Conservation (phyloP, 2,797 vertebrate species). For the Fistularia tabacaria region DNA sequence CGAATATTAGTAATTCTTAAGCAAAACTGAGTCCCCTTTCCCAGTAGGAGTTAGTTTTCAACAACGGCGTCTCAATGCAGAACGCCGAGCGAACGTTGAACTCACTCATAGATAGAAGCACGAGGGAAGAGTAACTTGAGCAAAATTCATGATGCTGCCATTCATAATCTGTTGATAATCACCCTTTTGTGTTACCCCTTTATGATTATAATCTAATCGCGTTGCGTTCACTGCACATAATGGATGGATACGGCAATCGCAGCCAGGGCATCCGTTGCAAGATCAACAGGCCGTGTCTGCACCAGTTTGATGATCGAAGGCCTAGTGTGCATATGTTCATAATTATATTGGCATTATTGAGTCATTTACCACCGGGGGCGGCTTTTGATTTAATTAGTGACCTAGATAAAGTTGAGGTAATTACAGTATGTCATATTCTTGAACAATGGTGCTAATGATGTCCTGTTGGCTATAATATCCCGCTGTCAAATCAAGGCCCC, state of each 20-base stretch:
- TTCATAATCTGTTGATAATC: no score
- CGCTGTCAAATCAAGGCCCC: slow-evolving; percentile 73
- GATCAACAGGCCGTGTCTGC: slow-evolving; percentile 26
- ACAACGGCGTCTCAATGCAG: no score
- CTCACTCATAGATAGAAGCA: no score
- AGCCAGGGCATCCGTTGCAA: slow-evolving; percentile 40
- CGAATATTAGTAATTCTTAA: no score
- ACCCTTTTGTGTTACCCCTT: no score
- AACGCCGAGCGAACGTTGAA: no score
- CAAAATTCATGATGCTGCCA: no score
- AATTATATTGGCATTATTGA: slow-evolving; percentile 86
- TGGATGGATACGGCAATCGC: background rate
- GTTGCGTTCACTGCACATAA: no score
- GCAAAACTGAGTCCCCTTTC: no score
- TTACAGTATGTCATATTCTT: slow-evolving; percentile 91
- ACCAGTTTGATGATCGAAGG: slow-evolving; percentile 25
- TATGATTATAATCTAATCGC: no score
- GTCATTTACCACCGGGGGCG: slow-evolving; percentile 79
- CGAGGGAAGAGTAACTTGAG: no score
- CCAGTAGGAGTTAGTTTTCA: no score
- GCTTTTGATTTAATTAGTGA: slow-evolving; percentile 85
- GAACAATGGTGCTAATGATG: slow-evolving; percentile 82
- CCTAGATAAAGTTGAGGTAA: slow-evolving; percentile 87
- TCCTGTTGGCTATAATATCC: slow-evolving; percentile 81
- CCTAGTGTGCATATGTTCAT: slow-evolving; percentile 74